Evolutionary conservation across 1,140 invertebrate species (phyloP), one percentile per base, ranked within the genome.

Genomic region (Trachymyrmex cornetzi): DNA sequence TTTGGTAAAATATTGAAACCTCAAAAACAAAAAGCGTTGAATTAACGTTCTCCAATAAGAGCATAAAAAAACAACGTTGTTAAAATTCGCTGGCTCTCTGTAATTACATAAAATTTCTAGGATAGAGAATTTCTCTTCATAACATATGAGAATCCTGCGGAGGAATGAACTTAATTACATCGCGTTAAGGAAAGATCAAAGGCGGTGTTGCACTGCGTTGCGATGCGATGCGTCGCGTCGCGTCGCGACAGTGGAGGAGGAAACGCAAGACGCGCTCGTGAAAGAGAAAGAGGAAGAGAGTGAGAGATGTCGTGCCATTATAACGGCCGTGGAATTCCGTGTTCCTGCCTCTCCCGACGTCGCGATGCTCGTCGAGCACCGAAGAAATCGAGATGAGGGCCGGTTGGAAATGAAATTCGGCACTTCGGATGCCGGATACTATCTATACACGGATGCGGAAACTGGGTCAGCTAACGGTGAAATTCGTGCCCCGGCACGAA

Each of bases 401-500:
- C 80, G n/a, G 63, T 84, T 84, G 69, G 80, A 84, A 84, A 84
- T 50, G 80, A 84, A 84, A 84, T 84, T 84, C 80, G 80, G 80
- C 80, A 84, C 55, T 27, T 74, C 67, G 69, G 44, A 80, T 38
- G 80, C 55, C 69, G 80, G 80, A 84, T 84, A 55, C 69, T 75
- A 84, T 84, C 80, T 84, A 84, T 75, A 84, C 69, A 30, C 77
- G 80, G 69, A 74, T 74, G 24, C 69, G 80, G 80, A 84, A 84
- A 84, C 80, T 84, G 80, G 80, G 80, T 84, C 80, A 69, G 80
- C 38, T 84, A 84, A 84, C 80, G 80, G 80, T 84, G 80, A 84
- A 61, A 84, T 84, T 84, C 69, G 69, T 63, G 80, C 80, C 64
- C 64, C 55, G 80, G 80, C 80, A 84, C 80, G 80, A 84, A 84